Base-by-base conservation (phyloP, 2,113 vertebrate genomes). In the Cyprinodon variegatus region DNA sequence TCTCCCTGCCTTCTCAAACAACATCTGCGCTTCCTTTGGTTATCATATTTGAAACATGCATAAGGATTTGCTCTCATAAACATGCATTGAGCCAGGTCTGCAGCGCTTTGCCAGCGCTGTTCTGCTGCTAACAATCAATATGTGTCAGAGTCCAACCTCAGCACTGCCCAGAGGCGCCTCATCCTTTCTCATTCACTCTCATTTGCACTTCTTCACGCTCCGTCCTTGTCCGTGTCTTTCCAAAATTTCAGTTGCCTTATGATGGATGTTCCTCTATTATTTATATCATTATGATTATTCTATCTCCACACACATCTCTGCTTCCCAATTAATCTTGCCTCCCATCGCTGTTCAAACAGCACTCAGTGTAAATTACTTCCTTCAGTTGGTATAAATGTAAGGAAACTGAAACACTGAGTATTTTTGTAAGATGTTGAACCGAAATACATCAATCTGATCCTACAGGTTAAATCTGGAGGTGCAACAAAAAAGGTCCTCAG, bases 51-150 rank as follows among this genome's bases (percentile, higher is more conserved):
- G 39, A 61, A 57, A 59, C 78, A 79, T 60, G 66, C 48, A 48
- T 22, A 70, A 46, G 74, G 36, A 4, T 1, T 3, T 61, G 62
- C 70, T 64, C 73, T 41, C 71, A 59, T 36, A 50, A 36, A 57
- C 72, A 76, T 17, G 65, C 29, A 70, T 50, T 39, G 38, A 62
- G 68, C 48, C 81, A 83, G 74, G 57, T 81, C 70, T 68, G 70
- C 61, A 64, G 75, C 57, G 71, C 36, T 67, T 59, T 70, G 77
- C 61, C 76, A 76, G 68, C 53, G 59, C 63, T 41, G 50, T n/a
- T 79, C 65, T 78, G 82, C 66, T 68, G 70, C 65, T 63, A 65
- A 80, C 77, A 83, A 91, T 91, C 85, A 74, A 89, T 91, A 85
- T 29, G 13, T 83, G 86, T 87, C 72, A 74, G 70, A 65, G 65